A percentile compares a stretch with the other conserved stretches of the same genome.
phyloP scores from a whole-genome alignment of 92 coral and sea anemone species.

The Parazoanthus atlanticus region DNA sequence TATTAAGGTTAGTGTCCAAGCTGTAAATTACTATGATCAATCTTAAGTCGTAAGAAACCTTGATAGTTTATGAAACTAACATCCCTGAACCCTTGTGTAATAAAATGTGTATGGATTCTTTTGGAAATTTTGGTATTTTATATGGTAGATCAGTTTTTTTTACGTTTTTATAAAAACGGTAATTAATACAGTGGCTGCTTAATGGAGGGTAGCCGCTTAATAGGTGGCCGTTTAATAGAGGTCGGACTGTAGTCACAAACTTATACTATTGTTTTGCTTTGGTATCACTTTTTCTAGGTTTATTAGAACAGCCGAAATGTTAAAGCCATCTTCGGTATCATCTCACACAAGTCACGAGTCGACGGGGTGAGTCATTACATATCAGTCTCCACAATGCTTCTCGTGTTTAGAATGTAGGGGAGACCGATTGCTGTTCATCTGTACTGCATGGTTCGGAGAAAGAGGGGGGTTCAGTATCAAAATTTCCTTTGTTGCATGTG shows the following conservation, averaged over 20 bases:
- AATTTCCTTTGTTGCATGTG: no score
- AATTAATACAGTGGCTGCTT: no score
- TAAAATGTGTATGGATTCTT: not conserved
- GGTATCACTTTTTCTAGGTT: constrained; percentile 54
- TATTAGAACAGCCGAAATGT: constrained; percentile 95
- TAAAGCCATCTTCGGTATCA: constrained; percentile 92
- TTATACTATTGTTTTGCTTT: not conserved
- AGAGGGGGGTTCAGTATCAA: no score
- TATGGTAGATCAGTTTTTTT: no score
- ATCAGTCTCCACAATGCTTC: not conserved
- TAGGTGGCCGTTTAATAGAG: no score
- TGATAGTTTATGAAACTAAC: not conserved
- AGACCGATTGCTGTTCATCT: not conserved
- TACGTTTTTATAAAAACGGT: no score
- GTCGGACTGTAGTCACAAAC: no score
- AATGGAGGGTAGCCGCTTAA: no score
- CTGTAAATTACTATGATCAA: not conserved
- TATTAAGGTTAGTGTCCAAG: constrained; percentile 69
- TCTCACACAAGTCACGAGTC: constrained; percentile 81
- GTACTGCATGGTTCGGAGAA: no score
- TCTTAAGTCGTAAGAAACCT: not conserved
- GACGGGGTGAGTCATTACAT: constrained; percentile 33
- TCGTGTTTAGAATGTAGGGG: no score
- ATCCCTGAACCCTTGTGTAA: not conserved
- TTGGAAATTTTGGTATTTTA: not conserved